Base-by-base conservation (phyloP, 2,113 vertebrate genomes). In the Gymnocephalus cernua region DNA sequence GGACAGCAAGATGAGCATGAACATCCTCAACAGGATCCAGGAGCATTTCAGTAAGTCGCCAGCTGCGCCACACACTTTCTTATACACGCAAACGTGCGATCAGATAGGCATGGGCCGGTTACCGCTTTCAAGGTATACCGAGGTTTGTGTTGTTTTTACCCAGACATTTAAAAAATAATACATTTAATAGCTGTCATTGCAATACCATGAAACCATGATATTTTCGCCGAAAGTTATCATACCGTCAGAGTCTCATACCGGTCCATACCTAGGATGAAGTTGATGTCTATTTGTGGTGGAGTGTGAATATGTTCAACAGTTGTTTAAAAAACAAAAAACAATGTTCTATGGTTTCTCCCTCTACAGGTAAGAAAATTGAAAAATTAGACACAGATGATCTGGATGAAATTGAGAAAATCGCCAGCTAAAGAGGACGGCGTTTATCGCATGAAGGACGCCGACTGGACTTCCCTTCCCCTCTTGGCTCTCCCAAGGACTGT, bases 371-470 rank as follows among this genome's bases (percentile, higher is more conserved):
- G 94, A 98, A 97, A 89, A 98, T 99, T 61, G 96, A 97, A 79
- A 97, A 95, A 92, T 83, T 99, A 91, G 97, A 99, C 92, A 97
- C 98, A 0, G 97, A 99, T 0, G 98, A 99, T 92, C 93, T 99
- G 94, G 98, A 99, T 44, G 98, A 99, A 90, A 99, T 99, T 9
- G 98, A 99, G 94, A 99, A 97, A 91, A 99, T 99, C 19, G 90
- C 96, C 88, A 96, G 96, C 94, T 99, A 96, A 94, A 87, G 59
- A 38, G 68, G 32, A 14, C 11, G 6, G 5, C 6, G 38, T 68
- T 67, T 45, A 53, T 51, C 38, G 35, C 35, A 51, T 15, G 51
- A 80, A 44, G 71, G 77, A 82, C 2, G 14, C 15, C 18, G 2
- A 27, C 70, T 18, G 19, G 3, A 68, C 53, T 45, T 7, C 81